Conservation (phyloP, 2,888 invertebrate species). For the Drosophila maculinotata region DNA sequence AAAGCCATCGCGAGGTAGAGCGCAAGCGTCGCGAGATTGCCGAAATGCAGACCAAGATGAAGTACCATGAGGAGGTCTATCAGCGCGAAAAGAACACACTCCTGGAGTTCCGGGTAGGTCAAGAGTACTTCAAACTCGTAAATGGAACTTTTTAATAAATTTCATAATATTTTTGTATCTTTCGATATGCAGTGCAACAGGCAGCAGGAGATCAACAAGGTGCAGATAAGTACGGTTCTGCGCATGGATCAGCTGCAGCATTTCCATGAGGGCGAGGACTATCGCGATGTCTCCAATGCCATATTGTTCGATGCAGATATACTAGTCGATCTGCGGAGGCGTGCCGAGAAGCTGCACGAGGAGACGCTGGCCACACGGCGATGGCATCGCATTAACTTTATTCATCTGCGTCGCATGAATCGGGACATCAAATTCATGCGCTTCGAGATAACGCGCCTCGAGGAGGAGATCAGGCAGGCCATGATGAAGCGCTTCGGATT, state of each 20-base stretch:
- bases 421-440: conserved; percentile 90
- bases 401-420: conserved; percentile 90
- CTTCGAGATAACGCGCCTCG: conserved; percentile 86
- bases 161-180: not conserved
- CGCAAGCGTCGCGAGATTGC: conserved; percentile 87
- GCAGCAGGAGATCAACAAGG: conserved; percentile 91
- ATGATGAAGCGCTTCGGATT: conserved; percentile 87
- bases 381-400: conserved; percentile 89
- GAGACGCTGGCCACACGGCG: conserved; percentile 88
- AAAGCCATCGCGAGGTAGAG: conserved; percentile 87
- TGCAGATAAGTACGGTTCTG: conserved; percentile 89
- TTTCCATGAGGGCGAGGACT: conserved; percentile 85
- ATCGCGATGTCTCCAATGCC: conserved; percentile 85
- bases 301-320: conserved; percentile 88
- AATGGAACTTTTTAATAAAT: not conserved
- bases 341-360: conserved; percentile 88
- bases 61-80: conserved; percentile 86
- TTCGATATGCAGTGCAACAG: conserved; percentile 85
- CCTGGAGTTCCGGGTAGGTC: conserved; percentile 88
- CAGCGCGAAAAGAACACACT: conserved; percentile 87
- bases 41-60: conserved; percentile 87
- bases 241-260: conserved; percentile 90
- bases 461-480: conserved; percentile 86
- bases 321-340: conserved; percentile 87
- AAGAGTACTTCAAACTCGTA: too few relatives aligned